Conservation (phyloP, 2,888 invertebrate species). For the Aquatica leii region DNA sequence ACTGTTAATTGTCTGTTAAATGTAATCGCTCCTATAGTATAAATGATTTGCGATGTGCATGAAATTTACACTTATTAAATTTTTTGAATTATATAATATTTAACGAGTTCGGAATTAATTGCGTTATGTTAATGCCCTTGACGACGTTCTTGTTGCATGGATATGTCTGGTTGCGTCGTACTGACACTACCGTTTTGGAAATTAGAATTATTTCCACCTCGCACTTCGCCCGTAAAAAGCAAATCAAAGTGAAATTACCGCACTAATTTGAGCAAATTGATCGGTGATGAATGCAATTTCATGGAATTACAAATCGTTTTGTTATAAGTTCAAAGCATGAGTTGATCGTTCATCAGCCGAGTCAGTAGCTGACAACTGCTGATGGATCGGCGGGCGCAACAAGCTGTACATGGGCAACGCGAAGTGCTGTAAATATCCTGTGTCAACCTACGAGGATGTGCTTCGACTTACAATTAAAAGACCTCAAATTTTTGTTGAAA, state of each 20-base stretch:
- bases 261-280: conserved; percentile 20
- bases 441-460: conserved; percentile 33
- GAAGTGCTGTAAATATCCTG: conserved; percentile 36
- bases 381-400: conserved; percentile 49
- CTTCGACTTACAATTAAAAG: conserved; percentile 29
- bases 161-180: too few species aligned
- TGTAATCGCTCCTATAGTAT: too few species aligned
- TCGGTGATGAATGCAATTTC: conserved; percentile 30
- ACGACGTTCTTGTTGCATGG: too few species aligned
- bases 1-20: too few species aligned
- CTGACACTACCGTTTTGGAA: too few species aligned
- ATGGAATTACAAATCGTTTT: conserved; percentile 34
- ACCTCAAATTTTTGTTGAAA: conserved; percentile 18
- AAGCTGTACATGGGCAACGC: conserved; percentile 49
- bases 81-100: too few species aligned
- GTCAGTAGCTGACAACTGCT: conserved; percentile 51
- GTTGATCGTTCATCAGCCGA: conserved; percentile 45
- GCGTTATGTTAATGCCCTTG: too few species aligned
- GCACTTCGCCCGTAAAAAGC: conserved; percentile 4
- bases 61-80: too few species aligned
- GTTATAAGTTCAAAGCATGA: conserved; percentile 35
- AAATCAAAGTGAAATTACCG: conserved; percentile 14
- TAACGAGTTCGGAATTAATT: too few species aligned
- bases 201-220: too few species aligned
- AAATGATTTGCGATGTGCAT: too few species aligned